A percentile compares a stretch with the other conserved stretches of the same genome.
Evolutionary conservation across 23 tunicate genomes (phyloP).

Genomic region (Clavelina lepadiformis): DNA sequence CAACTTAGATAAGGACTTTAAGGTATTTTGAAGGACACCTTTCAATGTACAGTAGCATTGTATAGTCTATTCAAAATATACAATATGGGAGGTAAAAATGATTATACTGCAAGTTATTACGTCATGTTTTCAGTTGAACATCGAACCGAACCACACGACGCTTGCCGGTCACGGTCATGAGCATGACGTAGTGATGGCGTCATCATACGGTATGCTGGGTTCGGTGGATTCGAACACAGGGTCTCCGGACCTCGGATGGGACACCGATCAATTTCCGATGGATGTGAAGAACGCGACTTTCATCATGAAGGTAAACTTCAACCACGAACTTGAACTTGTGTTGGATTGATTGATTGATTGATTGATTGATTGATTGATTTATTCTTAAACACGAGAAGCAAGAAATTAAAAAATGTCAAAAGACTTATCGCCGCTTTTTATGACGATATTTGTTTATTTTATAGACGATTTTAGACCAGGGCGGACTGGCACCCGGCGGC

Average conservation of each 20-base stretch:
- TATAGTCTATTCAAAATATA: too few species aligned
- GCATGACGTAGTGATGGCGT: slow-evolving; percentile 88
- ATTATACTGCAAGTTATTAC: too few species aligned
- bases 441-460: too few species aligned
- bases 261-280: slow-evolving; percentile 98
- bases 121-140: slow-evolving; percentile 75
- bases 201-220: slow-evolving; percentile 81
- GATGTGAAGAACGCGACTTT: slow-evolving; percentile 84
- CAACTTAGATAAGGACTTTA: slow-evolving; percentile 78
- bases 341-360: too few species aligned
- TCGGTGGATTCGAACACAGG: slow-evolving; percentile 96
- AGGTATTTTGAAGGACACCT: too few species aligned
- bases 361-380: too few species aligned
- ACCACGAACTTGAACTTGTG: too few species aligned
- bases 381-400: background rate
- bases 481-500: slow-evolving; percentile 89
- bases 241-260: slow-evolving; percentile 96
- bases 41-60: too few species aligned
- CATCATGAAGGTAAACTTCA: slow-evolving; percentile 73
- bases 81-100: too few species aligned
- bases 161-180: slow-evolving; percentile 91
- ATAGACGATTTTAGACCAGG: slow-evolving; percentile 75
- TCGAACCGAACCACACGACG: slow-evolving; percentile 94
- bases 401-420: too few species aligned
- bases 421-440: too few species aligned